Base-by-base conservation (phyloP, 1,140 invertebrate genomes). In the Elymnias hypermnestra region DNA sequence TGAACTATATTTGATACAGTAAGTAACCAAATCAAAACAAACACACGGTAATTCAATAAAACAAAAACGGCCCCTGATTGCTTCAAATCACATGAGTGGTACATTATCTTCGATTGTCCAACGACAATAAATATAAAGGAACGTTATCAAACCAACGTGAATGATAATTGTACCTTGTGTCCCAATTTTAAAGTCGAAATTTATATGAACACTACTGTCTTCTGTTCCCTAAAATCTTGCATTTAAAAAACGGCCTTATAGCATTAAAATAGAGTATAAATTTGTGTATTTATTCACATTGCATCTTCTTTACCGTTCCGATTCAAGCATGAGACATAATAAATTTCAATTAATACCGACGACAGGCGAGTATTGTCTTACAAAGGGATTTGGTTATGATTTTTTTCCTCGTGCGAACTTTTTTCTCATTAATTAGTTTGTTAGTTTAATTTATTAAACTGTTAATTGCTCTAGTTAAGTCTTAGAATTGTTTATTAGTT, bases 321-420 rank as follows among this genome's bases (percentile, higher is more conserved):
- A 54, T 60, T 47, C 26, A 38, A 60, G 62, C 48, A 63, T 65
- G 60, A 78, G 63, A 68, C 63, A 71, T 58, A 83, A 83, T 83
- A 83, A 83, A 81, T 83, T 81, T 83, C 76, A 83, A 83, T 83
- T 81, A 83, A 68, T 68, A 58, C 48, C 56, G 76, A 43, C 67
- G 74, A 77, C 78, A 72, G 57, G 49, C 47, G 58, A 63, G 64
- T 65, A 76, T 71, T 83, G 75, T 75, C 69, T 73, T 68, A 63
- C 64, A 63, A 57, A 48, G 67, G 72, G 71, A 78, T 83, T 83
- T 73, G 72, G 60, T 63, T 70, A 65, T 49, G 57, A 44, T 41
- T 48, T 59, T 65, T 63, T 64, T 62, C 46, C 22, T 46, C 42
- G 39, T 53, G 48, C 48, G 52, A 59, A 62, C 45, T 57, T 58